phyloP scores from a whole-genome alignment of 2,888 invertebrate genomes.

The Lathronympha strigana region DNA sequence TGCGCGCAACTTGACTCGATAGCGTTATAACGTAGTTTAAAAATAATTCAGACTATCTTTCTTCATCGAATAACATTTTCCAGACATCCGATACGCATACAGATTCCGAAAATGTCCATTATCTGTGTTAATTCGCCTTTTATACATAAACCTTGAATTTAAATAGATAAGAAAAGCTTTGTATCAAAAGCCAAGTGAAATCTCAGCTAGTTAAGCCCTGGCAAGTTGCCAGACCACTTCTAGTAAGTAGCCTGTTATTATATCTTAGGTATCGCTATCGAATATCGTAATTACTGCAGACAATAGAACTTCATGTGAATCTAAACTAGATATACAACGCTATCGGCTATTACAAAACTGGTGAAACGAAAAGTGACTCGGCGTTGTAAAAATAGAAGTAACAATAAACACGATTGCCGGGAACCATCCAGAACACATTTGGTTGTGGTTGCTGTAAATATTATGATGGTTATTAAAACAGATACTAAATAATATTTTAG shows the following conservation, averaged over 20 bases:
- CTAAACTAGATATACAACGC: conserved; percentile 6
- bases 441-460: conserved; percentile 26
- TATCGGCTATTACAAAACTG: conserved; percentile 15
- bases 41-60: no score
- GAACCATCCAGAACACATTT: conserved; percentile 36
- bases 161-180: conserved; percentile 30
- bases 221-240: conserved; percentile 38
- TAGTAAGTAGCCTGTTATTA: conserved; percentile 38
- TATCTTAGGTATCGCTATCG: conserved; percentile 36
- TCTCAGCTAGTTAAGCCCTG: conserved; percentile 29
- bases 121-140: neutral
- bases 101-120: neutral
- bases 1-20: no score
- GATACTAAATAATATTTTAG: neutral
- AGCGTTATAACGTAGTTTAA: no score
- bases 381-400: conserved; percentile 40
- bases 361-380: conserved; percentile 20
- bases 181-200: conserved; percentile 29
- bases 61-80: no score
- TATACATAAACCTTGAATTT: conserved; percentile 11
- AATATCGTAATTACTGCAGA: conserved; percentile 16
- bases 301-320: conserved; percentile 27
- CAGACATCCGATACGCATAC: neutral
- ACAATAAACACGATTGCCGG: conserved; percentile 43
- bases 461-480: conserved; percentile 21